These are phyloP conservation scores for Holothuria glaberrima DNA, from an alignment of 35 echinoderm and acorn worm genomes.

Conservation along the genomic window DNA sequence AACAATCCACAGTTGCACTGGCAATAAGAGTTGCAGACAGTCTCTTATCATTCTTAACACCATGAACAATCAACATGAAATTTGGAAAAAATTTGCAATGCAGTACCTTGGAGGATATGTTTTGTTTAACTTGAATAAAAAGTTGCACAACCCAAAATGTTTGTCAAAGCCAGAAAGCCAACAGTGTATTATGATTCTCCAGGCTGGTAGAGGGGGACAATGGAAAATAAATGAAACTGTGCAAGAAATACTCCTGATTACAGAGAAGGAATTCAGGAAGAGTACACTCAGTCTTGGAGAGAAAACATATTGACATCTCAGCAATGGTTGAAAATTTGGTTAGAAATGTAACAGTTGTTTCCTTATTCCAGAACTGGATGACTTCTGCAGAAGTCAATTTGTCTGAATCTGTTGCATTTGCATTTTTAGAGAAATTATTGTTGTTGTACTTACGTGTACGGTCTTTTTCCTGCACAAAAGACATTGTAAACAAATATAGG, in stretches of 20 bases:
- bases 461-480: conserved; percentile 15
- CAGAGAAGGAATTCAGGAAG: conserved; percentile 1
- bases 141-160: not conserved
- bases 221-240: conserved; percentile 29
- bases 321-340: conserved; percentile 20
- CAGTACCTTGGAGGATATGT: not conserved
- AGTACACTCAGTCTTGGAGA: not conserved
- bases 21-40: conserved; percentile 5
- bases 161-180: conserved; percentile 24
- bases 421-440: not conserved
- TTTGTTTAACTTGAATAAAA: conserved; percentile 16
- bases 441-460: not conserved
- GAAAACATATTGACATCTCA: conserved; percentile 9
- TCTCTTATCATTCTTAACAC: not conserved
- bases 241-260: not conserved
- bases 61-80: conserved; percentile 24
- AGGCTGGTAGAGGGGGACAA: conserved; percentile 1
- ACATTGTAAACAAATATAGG: conserved; percentile 14
- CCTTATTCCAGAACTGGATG: conserved; percentile 3
- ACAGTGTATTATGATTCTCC: conserved; percentile 13
- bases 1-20: not conserved
- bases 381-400: not conserved
- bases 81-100: conserved; percentile 19
- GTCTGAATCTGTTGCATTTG: not conserved
- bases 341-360: conserved; percentile 15